Evolutionary conservation across 2,113 vertebrate genomes (phyloP).

Genomic region (Grammomys surdaster): DNA sequence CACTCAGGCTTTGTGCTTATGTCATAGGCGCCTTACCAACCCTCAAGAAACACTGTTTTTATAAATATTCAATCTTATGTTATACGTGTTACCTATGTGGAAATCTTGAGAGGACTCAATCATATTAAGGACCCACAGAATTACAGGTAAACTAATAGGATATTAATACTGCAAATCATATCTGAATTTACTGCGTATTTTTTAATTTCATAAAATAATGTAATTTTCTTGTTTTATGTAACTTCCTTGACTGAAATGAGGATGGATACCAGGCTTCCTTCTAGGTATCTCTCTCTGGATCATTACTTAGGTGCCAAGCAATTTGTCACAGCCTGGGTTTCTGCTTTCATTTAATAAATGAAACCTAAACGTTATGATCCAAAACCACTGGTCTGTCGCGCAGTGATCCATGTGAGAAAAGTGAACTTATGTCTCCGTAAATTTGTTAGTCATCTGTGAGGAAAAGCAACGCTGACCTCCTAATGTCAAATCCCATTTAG

Average conservation of each 20-base stretch:
- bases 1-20: background rate
- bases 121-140: background rate
- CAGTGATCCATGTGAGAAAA: conserved; percentile 86
- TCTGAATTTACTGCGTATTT: conserved; percentile 40
- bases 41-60: background rate
- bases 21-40: no score
- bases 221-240: conserved; percentile 69
- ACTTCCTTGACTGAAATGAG: conserved; percentile 74
- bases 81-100: background rate
- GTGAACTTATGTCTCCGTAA: conserved; percentile 85
- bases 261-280: conserved; percentile 67
- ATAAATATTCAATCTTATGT: background rate
- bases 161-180: background rate
- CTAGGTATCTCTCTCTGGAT: conserved; percentile 73
- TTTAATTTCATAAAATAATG: conserved; percentile 37
- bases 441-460: conserved; percentile 87
- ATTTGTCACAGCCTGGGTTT: conserved; percentile 84
- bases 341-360: conserved; percentile 82
- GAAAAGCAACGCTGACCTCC: conserved; percentile 85
- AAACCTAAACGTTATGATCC: conserved; percentile 85
- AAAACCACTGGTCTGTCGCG: conserved; percentile 80
- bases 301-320: conserved; percentile 81
- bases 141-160: background rate
- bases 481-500: conserved; percentile 88
- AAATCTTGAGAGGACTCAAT: conserved; percentile 20